Base-by-base conservation (phyloP, 1,140 invertebrate genomes). In the Cyrtorhinus lividipennis region DNA sequence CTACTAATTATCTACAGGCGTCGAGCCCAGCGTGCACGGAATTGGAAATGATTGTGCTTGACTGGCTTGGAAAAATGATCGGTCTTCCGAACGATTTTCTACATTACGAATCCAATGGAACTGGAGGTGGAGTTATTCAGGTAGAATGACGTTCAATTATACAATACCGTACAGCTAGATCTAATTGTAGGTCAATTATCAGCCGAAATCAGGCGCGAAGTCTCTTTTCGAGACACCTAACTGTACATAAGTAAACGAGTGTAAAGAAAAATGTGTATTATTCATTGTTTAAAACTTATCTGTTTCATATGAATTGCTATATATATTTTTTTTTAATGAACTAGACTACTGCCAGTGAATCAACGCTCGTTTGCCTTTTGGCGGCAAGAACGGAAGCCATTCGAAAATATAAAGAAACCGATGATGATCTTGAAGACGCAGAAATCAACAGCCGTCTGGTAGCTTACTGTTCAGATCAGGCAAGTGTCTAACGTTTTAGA, bases 51-150 rank as follows among this genome's bases (percentile, higher is more conserved):
- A 83, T 95, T 2, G 90, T 95, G 24, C 92, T 96, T 86, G 95
- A 99, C 76, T 99, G 96, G 96, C 74, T 99, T 30, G 94, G 89
- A 2, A 92, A 95, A 76, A 88, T 95, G 80, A 83, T 98, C 15
- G 85, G 90, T 2, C 78, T 98, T 24, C 95, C 95, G 0, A 85
- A 92, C 1, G 82, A 87, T 26, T 96, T 95, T 73, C 77, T 97
- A 0, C 86, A 91, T 68, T 76, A 81, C 66, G 80, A 81, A 68
- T 80, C 82, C 25, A 82, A 82, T 23, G 85, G 86, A 56, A 77
- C 78, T 12, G 89, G 90, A 1, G 94, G 94, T 53, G 94, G 93
- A 15, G 94, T 98, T 1, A 95, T 97, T 68, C 91, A 93, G 77
- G 85, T 78, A 79, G 8, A 44, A 44, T 8, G 38, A n/a, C 38